Evolutionary conservation across 2,113 vertebrate genomes (phyloP).

Genomic region (Rhadina sibilatrix): DNA sequence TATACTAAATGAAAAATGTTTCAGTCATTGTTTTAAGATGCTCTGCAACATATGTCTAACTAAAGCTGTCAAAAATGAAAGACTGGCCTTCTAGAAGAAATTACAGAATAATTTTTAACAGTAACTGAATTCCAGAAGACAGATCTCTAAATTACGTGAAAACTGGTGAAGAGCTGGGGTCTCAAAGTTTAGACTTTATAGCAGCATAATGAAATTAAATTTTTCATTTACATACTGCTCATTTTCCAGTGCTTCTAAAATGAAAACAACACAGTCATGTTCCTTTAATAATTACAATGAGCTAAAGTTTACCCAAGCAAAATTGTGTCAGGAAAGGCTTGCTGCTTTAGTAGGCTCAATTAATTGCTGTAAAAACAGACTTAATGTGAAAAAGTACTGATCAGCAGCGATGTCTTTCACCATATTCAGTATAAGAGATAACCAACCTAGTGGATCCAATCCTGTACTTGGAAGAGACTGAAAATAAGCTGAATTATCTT

Average conservation of each 20-base stretch:
- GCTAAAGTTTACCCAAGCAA: neutral
- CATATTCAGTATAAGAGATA: neutral
- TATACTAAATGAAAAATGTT: neutral
- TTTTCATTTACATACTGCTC: neutral
- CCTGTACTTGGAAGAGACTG: neutral
- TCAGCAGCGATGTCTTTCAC: neutral
- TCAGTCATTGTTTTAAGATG: neutral
- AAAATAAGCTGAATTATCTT: constrained; percentile 1
- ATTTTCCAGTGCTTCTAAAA: neutral
- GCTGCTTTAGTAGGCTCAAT: neutral
- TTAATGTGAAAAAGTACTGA: neutral
- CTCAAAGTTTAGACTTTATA: neutral
- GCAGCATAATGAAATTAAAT: neutral
- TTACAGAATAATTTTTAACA: neutral
- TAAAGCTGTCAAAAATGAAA: neutral
- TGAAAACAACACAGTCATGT: neutral
- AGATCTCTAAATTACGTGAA: neutral
- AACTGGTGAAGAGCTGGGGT: neutral
- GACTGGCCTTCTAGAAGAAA: neutral
- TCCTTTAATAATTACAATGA: neutral
- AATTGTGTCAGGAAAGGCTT: neutral
- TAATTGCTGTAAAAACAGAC: neutral
- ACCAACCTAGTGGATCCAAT: neutral
- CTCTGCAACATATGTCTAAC: neutral
- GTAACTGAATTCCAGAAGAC: neutral